phyloP scores from a whole-genome alignment of 2,797 vertebrate genomes.

The Halcyon smyrnensis region DNA sequence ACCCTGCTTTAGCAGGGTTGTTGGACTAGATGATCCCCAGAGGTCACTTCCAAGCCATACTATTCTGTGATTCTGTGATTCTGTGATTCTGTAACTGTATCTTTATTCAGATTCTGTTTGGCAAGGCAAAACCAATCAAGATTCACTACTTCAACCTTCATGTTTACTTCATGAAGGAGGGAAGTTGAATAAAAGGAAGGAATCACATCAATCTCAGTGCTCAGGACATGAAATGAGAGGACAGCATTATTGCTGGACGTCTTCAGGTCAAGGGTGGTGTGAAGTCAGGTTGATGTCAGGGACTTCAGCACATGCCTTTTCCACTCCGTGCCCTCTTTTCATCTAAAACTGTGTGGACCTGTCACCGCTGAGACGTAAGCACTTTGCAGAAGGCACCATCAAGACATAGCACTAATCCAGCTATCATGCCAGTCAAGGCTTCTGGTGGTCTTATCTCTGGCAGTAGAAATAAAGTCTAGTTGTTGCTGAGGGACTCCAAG shows the following conservation, averaged over 20 bases:
- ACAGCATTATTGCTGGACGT: not conserved
- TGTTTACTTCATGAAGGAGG: not conserved
- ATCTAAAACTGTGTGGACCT: not conserved
- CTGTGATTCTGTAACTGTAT: too few relatives aligned
- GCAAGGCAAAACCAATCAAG: not conserved
- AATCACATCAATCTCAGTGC: not conserved
- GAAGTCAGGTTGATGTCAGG: not conserved
- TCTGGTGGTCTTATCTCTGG: not conserved
- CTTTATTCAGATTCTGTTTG: not conserved
- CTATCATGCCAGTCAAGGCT: accelerated
- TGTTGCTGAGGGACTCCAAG: not conserved
- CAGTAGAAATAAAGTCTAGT: not conserved
- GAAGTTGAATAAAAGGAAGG: not conserved
- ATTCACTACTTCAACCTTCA: not conserved
- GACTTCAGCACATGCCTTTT: not conserved
- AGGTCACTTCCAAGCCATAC: too few relatives aligned
- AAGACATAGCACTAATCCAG: not conserved
- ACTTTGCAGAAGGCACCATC: not conserved
- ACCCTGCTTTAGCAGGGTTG: too few relatives aligned
- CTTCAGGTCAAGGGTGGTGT: not conserved
- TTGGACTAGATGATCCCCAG: too few relatives aligned
- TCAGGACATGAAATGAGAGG: not conserved
- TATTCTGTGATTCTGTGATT: too few relatives aligned
- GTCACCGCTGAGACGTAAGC: not conserved
- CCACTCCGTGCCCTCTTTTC: not conserved